Base-by-base conservation (phyloP, 2,888 invertebrate genomes). In the Pollenia griseotomentosa region DNA sequence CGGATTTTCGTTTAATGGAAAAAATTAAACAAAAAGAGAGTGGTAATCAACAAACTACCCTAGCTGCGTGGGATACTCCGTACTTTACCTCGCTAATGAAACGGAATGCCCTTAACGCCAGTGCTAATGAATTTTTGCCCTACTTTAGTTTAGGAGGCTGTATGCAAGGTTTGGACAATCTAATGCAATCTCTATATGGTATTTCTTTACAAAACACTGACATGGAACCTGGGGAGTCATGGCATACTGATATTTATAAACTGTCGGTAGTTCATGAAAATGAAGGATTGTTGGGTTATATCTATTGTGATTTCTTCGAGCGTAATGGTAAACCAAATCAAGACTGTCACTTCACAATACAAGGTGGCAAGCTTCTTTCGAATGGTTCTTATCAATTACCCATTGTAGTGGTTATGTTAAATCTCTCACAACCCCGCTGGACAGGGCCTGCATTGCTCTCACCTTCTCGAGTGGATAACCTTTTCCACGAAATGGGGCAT, bases 401-500 rank as follows among this genome's bases (percentile, higher is more conserved):
- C 0, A 96, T 98, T 75, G 99, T 99, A 1, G 99, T 99, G 16
- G 95, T 99, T 63, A 97, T 98, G 97, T 93, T 99, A 82, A 98
- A 98, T 87, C 94, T 99, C 78, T 96, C 96, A 61, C 94, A 96
- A 48, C 97, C 97, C 0, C 95, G 95, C 88, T 95, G 96, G 95
- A 95, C 95, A 0, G 96, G 95, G 6, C 97, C 97, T 0, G 96
- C 97, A 61, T 94, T 99, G 74, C 94, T 99, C 78, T 95, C 96
- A 40, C 97, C 97, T 0, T 95, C 96, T 19, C 96, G 97, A 91
- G 97, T 99, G 10, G 99, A 99, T 93, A 99, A 99, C 94, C 94
- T 99, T 88, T 99, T 99, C 94, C 99, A 99, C 93, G 99, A 99
- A 94, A 96, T 98, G 96, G 99, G 99, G 0, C 99, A 99, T 94